phyloP scores from a whole-genome alignment of 1,140 invertebrate genomes.

The Anthonomus grandis region DNA sequence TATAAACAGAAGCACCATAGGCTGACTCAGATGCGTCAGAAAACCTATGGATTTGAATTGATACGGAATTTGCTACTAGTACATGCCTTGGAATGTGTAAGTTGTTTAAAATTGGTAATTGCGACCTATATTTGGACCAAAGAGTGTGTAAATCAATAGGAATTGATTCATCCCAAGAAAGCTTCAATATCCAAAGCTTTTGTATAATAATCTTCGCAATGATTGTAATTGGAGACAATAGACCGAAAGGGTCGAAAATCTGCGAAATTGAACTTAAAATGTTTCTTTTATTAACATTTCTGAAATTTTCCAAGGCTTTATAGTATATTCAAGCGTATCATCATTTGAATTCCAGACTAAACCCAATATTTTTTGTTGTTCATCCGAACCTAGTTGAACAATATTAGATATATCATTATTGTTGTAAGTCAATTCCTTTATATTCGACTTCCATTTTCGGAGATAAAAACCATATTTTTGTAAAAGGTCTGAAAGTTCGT shows the following conservation, averaged over 20 bases:
- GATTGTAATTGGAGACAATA: slow-evolving; percentile 38
- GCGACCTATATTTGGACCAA: slow-evolving; percentile 9
- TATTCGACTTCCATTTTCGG: slow-evolving; percentile 8
- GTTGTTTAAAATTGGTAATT: slow-evolving; percentile 1
- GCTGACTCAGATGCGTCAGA: slow-evolving; percentile 15
- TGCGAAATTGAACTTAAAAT: slow-evolving; percentile 35
- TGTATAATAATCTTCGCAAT: slow-evolving; percentile 43
- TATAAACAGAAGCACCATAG: slow-evolving; percentile 35
- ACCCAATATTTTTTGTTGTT: slow-evolving; percentile 3
- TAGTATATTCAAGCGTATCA: background rate
- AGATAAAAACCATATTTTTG: background rate
- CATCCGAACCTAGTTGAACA: background rate
- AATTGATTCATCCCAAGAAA: slow-evolving; percentile 45
- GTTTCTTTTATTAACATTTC: slow-evolving; percentile 33
- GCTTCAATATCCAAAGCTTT: slow-evolving; percentile 38
- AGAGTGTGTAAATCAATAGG: slow-evolving; percentile 23
- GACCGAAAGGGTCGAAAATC: slow-evolving; percentile 38
- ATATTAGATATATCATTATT: background rate
- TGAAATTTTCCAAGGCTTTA: background rate
- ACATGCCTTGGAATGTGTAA: background rate
- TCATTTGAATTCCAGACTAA: slow-evolving; percentile 12
- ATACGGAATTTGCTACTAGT: background rate
- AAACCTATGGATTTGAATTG: background rate
- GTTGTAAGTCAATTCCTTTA: background rate
- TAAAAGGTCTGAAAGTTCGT: slow-evolving; percentile 36